Evolutionary conservation across 1,140 invertebrate genomes (phyloP).

Genomic region (Scaptomyza pallida): DNA sequence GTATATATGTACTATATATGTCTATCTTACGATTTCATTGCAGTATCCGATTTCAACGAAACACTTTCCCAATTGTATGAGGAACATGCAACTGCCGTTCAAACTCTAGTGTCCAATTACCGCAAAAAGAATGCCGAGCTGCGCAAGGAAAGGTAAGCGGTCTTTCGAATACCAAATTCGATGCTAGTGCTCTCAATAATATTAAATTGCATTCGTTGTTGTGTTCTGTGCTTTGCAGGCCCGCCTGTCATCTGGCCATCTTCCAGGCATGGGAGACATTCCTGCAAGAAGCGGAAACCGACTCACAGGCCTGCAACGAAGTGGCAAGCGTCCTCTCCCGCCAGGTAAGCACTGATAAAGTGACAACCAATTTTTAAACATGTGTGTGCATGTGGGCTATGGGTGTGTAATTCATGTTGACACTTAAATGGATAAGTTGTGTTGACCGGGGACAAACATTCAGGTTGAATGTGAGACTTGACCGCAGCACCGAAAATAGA

Average conservation of each 20-base stretch:
- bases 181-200: conserved; percentile 11
- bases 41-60: conserved; percentile 97
- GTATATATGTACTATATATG: too few species aligned
- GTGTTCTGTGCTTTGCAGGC: too few species aligned
- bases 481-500: conserved; percentile 25
- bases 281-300: conserved; percentile 95
- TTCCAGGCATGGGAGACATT: conserved; percentile 96
- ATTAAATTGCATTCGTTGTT: conserved; percentile 2
- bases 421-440: conserved; percentile 47
- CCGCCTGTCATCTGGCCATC: conserved; percentile 91
- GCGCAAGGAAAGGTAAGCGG: conserved; percentile 92
- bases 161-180: background rate
- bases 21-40: too few species aligned
- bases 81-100: conserved; percentile 95
- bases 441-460: conserved; percentile 20
- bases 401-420: conserved; percentile 16
- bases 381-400: background rate
- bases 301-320: conserved; percentile 95
- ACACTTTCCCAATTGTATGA: conserved; percentile 96
- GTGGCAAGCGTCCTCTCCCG: conserved; percentile 92
- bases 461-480: background rate
- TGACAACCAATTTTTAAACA: background rate
- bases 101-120: conserved; percentile 94
- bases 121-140: conserved; percentile 94
- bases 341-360: conserved; percentile 85